These are phyloP conservation scores for Artibeus lituratus DNA, from an alignment of 2,797 vertebrate species.

Conservation along the genomic window DNA sequence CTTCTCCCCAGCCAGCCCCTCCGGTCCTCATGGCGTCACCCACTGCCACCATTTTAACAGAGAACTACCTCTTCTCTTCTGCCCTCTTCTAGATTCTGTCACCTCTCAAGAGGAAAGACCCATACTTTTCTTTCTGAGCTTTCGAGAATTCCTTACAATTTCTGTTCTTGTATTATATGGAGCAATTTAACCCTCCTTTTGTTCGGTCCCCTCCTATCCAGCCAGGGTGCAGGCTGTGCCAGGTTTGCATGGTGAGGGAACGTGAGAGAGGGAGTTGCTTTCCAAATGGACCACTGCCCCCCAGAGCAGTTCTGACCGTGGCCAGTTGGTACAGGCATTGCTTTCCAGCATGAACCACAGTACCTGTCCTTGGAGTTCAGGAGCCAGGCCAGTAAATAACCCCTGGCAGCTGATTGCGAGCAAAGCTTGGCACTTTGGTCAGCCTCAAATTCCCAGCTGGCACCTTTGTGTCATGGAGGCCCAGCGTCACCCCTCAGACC, in stretches of 20 bases:
- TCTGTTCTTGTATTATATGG: background rate
- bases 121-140: background rate
- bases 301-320: background rate
- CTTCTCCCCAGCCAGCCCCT: background rate
- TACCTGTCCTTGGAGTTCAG: background rate
- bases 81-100: background rate
- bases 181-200: background rate
- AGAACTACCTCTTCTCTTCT: background rate
- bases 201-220: background rate
- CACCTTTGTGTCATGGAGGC: background rate
- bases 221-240: background rate
- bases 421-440: background rate
- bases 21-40: background rate
- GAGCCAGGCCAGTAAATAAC: background rate
- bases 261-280: background rate
- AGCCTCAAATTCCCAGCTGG: background rate
- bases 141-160: background rate
- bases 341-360: background rate
- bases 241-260: background rate
- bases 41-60: fast-evolving
- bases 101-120: background rate
- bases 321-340: background rate
- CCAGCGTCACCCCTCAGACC: too few relatives aligned
- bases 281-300: background rate
- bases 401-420: background rate